These are phyloP conservation scores for Pedionomus torquatus DNA, from an alignment of 2,113 vertebrate genomes.

Conservation along the genomic window DNA sequence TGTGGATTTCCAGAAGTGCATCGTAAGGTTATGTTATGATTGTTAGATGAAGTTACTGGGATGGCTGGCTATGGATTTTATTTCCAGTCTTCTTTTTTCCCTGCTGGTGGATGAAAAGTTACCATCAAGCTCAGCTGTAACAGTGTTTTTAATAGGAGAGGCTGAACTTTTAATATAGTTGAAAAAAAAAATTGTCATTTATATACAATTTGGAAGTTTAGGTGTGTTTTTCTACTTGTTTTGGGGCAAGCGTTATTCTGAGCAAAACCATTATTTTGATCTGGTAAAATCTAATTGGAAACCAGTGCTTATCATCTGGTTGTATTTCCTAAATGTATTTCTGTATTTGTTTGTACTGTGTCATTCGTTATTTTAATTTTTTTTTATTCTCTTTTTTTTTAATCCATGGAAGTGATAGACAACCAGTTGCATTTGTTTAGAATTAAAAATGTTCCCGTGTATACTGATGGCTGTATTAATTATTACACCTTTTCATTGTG, in stretches of 20 bases:
- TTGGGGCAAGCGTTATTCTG: not conserved
- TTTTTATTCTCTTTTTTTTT: not conserved
- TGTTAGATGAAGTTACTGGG: not conserved
- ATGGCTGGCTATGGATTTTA: not conserved
- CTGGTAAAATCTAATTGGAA: not conserved
- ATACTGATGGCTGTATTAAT: not conserved
- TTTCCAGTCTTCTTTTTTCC: not conserved
- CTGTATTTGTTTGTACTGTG: not conserved
- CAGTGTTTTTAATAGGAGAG: not conserved
- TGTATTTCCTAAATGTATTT: not conserved
- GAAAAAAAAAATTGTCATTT: not conserved
- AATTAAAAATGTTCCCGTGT: not conserved
- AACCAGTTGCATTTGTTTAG: not conserved
- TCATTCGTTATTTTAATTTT: not conserved
- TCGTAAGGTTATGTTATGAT: not conserved
- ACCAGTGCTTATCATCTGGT: not conserved
- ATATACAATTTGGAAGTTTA: not conserved
- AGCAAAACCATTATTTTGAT: not conserved
- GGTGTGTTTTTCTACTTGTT: not conserved
- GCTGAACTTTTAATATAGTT: not conserved
- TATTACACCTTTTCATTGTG: not conserved
- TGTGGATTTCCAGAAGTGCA: not conserved
- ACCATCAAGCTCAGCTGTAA: not conserved
- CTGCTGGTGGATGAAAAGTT: no score
- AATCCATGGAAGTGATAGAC: not conserved